These are phyloP conservation scores for Drosophila santomea DNA, from an alignment of 1,140 invertebrate genomes.

Conservation along the genomic window DNA sequence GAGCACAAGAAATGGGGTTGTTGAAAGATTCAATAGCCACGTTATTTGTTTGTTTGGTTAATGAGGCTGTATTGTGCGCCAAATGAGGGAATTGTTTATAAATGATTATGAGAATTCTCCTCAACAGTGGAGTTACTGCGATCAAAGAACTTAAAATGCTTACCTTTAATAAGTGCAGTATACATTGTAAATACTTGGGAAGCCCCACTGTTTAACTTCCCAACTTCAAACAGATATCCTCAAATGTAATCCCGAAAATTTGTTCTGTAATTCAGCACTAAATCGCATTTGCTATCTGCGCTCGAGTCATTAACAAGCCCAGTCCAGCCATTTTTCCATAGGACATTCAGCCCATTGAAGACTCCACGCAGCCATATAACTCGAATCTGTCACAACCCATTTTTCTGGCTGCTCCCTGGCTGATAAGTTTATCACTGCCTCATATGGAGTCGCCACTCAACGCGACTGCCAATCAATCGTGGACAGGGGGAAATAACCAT, in stretches of 20 bases:
- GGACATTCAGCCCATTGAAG: background rate
- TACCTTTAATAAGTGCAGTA: too few species aligned
- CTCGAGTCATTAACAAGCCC: conserved; percentile 34
- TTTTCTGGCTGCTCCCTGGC: conserved; percentile 29
- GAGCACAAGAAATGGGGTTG: conserved; percentile 20
- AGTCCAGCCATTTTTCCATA: background rate
- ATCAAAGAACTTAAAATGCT: too few species aligned
- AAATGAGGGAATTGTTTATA: background rate
- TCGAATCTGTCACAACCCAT: conserved; percentile 47
- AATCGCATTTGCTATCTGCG: conserved; percentile 42
- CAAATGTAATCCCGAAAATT: conserved; percentile 25
- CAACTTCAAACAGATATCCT: background rate
- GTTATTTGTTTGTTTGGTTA: conserved; percentile 45
- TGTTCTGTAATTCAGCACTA: conserved; percentile 27
- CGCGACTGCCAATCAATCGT: conserved; percentile 52
- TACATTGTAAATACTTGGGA: background rate
- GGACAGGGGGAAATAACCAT: conserved; percentile 41
- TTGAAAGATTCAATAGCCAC: conserved; percentile 16
- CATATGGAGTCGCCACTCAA: conserved; percentile 29
- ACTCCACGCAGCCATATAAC: conserved; percentile 21
- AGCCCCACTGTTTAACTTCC: background rate
- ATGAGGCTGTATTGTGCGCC: conserved; percentile 38
- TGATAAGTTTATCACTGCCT: conserved; percentile 29
- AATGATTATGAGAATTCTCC: too few species aligned
- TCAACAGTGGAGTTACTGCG: too few species aligned